Percentiles rank a stretch among this genome's conserved stretches.
phyloP scores from a whole-genome alignment of 2,113 vertebrate species.

The Pseudorectes ferrugineus region DNA sequence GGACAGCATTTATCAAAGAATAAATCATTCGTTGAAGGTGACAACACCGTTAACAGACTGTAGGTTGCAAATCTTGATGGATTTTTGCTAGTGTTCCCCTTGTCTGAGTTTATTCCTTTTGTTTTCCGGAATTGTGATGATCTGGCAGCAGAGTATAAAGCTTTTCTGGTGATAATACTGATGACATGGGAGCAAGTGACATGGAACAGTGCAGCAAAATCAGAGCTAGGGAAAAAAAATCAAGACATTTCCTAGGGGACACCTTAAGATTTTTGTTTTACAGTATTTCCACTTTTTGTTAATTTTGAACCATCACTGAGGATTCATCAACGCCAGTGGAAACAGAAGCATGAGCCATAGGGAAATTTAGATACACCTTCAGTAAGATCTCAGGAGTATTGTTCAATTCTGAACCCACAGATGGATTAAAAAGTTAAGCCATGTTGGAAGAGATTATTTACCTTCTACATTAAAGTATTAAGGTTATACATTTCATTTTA shows the following conservation, averaged over 20 bases:
- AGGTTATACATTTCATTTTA: not conserved
- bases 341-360: not conserved
- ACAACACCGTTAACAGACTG: not conserved
- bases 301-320: not conserved
- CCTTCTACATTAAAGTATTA: not conserved
- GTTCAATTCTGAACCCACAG: not conserved
- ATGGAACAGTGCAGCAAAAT: not conserved
- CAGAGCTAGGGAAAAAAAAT: not conserved
- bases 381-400: not conserved
- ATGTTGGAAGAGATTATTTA: not conserved
- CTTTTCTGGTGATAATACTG: not conserved
- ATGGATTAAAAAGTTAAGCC: not conserved
- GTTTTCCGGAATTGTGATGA: not conserved
- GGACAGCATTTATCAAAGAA: not conserved
- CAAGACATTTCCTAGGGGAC: not conserved
- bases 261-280: not conserved
- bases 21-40: not conserved
- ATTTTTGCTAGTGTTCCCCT: not conserved
- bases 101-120: not conserved
- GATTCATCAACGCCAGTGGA: not conserved
- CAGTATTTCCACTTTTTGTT: not conserved
- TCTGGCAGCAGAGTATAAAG: not conserved
- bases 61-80: not conserved
- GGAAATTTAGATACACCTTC: not conserved
- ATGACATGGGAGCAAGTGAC: not conserved